Evolutionary conservation across 2,888 invertebrate species (phyloP), one percentile per base, ranked within the genome.

Genomic region (Cynaeus angustus): DNA sequence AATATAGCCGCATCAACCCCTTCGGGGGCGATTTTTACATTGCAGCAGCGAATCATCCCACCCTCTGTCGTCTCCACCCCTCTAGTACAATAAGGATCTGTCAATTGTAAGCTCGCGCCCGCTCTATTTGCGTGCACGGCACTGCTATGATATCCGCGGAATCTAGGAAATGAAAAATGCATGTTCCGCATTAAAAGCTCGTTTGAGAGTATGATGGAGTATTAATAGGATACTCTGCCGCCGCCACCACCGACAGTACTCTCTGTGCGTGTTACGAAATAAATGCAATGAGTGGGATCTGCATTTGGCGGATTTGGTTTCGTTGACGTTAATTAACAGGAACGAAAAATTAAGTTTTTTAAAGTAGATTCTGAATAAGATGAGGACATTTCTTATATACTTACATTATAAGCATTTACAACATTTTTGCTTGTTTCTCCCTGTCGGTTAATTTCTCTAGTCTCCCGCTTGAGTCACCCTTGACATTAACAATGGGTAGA

Each of bases 101-200:
- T 83, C 82, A 83, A 83, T 83, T 82, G 83, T 83, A 79, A 81
- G 78, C 80, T 77, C 75, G 77, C 75, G 75, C 77, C 77, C 78
- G 77, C 78, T 80, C 79, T 80, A 80, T 81, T 81, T 80, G 79
- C 79, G 77, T 76, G 70, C 75, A 75, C 72, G 71, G 77, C 50
- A 69, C 46, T 71, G 72, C 72, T 74, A 73, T 74, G 72, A 77
- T 70, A 62, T 75, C 73, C 74, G 72, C 72, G 71, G 71, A 78
- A 79, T 80, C 80, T 80, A 80, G 81, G 80, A 82, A 82, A 82
- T 82, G 82, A 82, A 81, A 82, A 82, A 81, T 82, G 80, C 80
- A 80, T 80, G 80, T 79, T 77, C 80, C 76, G 75, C 78, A 80
- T 81, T 82, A 81, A 79, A 80, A 79, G 78, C 81, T 80, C 80